phyloP scores from a whole-genome alignment of 2,113 vertebrate genomes.

The Mirza zaza region DNA sequence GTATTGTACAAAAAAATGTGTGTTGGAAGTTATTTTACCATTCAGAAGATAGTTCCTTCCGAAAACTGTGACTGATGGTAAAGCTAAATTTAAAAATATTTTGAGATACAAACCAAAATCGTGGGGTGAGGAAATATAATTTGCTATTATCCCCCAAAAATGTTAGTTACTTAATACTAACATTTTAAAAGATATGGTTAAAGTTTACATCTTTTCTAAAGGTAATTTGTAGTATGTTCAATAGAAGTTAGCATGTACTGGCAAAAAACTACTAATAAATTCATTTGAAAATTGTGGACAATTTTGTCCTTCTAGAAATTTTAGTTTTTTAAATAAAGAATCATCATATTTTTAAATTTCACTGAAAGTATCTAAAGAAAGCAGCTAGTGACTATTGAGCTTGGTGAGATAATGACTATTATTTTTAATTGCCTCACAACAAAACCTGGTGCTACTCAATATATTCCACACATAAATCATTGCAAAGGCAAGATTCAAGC shows the following conservation, averaged over 20 bases:
- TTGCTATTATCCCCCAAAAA: conserved; percentile 37
- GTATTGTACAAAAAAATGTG: conserved; percentile 33
- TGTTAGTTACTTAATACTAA: conserved; percentile 38
- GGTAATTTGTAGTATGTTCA: background rate
- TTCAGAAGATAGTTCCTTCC: conserved; percentile 67
- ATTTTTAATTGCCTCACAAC: background rate
- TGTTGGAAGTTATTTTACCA: conserved; percentile 59
- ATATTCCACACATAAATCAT: conserved; percentile 5
- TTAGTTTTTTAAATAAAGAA: background rate
- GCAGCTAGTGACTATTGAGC: background rate
- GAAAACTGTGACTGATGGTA: conserved; percentile 67
- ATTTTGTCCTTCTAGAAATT: conserved; percentile 25
- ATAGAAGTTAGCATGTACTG: background rate
- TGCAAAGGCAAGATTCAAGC: conserved; percentile 28
- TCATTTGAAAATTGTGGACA: background rate
- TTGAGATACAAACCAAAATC: conserved; percentile 67
- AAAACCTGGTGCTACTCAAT: conserved; percentile 14
- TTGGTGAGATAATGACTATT: conserved; percentile 37
- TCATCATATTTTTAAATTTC: background rate
- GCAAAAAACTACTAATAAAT: background rate
- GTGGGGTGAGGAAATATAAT: conserved; percentile 52
- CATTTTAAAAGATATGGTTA: conserved; percentile 41
- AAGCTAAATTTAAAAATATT: conserved; percentile 67
- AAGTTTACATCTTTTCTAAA: conserved; percentile 36
- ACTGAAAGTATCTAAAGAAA: conserved; percentile 16